Percentiles rank a stretch among this genome's conserved stretches.
These are phyloP conservation scores for Sylvia atricapilla DNA, from an alignment of 2,113 vertebrate species.

Conservation along the genomic window DNA sequence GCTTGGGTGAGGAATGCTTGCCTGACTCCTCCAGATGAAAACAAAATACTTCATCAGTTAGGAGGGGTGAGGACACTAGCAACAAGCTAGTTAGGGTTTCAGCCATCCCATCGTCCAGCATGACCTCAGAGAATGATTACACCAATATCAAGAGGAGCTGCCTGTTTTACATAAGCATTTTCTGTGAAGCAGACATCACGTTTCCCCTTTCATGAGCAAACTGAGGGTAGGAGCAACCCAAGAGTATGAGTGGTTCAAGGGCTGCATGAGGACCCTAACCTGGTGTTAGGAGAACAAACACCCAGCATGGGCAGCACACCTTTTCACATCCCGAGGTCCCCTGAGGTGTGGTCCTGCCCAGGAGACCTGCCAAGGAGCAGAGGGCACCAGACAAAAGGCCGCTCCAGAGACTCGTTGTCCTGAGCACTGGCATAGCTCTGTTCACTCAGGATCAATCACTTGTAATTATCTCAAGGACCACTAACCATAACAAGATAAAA, in stretches of 20 bases:
- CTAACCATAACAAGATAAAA: background rate
- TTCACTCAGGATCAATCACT: background rate
- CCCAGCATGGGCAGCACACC: fast-evolving
- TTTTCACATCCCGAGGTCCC: background rate
- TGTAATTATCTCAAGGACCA: background rate
- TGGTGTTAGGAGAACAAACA: background rate
- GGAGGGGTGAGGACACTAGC: background rate
- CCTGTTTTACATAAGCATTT: background rate
- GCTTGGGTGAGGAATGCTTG: background rate
- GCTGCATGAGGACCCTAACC: background rate
- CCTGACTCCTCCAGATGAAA: background rate
- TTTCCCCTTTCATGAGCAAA: background rate
- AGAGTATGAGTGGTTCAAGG: background rate
- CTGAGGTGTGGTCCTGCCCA: background rate
- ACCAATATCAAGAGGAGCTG: background rate
- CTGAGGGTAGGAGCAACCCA: background rate
- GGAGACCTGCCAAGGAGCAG: background rate
- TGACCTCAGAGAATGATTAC: background rate
- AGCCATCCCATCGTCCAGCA: background rate
- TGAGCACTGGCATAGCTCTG: background rate
- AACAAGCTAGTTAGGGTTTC: background rate
- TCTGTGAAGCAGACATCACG: background rate
- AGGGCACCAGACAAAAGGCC: background rate
- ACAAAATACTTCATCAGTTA: background rate
- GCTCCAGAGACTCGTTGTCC: background rate